Evolutionary conservation across 2,888 invertebrate species (phyloP), one percentile per base, ranked within the genome.

Genomic region (Bellardia pandia): DNA sequence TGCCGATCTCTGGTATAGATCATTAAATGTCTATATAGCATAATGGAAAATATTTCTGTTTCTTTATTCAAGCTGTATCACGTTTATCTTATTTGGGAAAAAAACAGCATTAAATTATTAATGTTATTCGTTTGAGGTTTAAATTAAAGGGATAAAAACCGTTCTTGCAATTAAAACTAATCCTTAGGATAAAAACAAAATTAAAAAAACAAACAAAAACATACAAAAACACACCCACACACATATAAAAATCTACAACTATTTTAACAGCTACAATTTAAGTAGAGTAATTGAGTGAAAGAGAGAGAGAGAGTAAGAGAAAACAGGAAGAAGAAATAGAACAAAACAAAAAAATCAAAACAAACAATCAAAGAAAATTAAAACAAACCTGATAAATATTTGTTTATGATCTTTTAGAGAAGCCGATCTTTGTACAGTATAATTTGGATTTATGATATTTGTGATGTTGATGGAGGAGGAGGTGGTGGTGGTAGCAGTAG

Each of bases 371-470:
- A 60, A 80, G 9, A 82, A 82, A 80, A 68, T 77, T 56, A 88
- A 90, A 92, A 93, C 93, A 93, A 93, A 94, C 94, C 94, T 94
- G 93, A 93, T 85, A 81, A 92, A 91, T 92, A 92, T 92, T 92
- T 85, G 87, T 87, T 87, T 93, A 92, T 94, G 93, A 92, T 94
- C 94, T 94, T 94, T 94, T 92, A 95, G 94, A 93, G 95, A 95
- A 91, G 95, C 95, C 93, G 95, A 95, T 94, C 95, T 94, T 94
- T 94, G 94, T 91, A 94, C 93, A 91, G 92, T 93, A 92, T 94
- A 94, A 92, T 94, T 94, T 91, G 94, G 94, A 94, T 94, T 94
- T 89, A 92, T 91, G 88, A 93, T 92, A 93, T 92, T 88, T 93
- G 92, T 90, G 90, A 80, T 89, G 89, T 83, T 88, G 89, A 71